phyloP scores from a whole-genome alignment of 2,888 invertebrate species.

The Pelosia muscerda region DNA sequence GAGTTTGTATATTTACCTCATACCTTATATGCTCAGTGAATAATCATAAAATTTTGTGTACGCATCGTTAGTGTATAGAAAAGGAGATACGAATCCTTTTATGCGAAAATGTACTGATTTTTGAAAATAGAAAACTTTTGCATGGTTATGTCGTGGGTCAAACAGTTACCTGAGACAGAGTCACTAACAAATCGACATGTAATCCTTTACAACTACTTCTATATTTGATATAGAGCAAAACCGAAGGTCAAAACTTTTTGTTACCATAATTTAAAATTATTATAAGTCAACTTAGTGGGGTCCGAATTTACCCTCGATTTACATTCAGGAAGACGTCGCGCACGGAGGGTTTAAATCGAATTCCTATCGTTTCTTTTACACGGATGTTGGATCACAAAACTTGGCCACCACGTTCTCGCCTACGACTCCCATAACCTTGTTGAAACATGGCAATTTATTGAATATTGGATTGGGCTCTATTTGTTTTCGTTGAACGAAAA shows the following conservation, averaged over 20 bases:
- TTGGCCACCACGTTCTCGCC: slow-evolving; percentile 51
- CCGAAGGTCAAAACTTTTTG: slow-evolving; percentile 30
- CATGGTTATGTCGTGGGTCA: too few species aligned
- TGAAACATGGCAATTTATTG: slow-evolving; percentile 53
- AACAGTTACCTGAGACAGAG: too few species aligned
- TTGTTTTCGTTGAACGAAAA: slow-evolving; percentile 11
- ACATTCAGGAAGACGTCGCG: slow-evolving; percentile 78
- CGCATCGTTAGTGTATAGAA: not conserved
- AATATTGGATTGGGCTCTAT: slow-evolving; percentile 21
- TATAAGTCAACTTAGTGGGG: slow-evolving; percentile 68
- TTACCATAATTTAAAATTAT: slow-evolving; percentile 73
- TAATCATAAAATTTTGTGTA: not conserved
- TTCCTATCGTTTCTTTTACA: slow-evolving; percentile 79
- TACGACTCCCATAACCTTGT: slow-evolving; percentile 49
- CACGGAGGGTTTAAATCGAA: slow-evolving; percentile 80
- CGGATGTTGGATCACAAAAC: slow-evolving; percentile 65
- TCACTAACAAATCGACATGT: not conserved
- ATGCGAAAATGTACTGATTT: too few species aligned
- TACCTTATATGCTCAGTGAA: not conserved
- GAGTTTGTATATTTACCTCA: not conserved
- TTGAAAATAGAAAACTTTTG: too few species aligned
- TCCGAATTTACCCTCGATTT: slow-evolving; percentile 76
- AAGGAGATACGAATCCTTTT: too few species aligned
- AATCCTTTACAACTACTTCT: not conserved
- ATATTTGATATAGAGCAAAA: not conserved